These are phyloP conservation scores for Hydrozoanthus gracilis DNA, from an alignment of 92 coral and sea anemone genomes.

Conservation along the genomic window DNA sequence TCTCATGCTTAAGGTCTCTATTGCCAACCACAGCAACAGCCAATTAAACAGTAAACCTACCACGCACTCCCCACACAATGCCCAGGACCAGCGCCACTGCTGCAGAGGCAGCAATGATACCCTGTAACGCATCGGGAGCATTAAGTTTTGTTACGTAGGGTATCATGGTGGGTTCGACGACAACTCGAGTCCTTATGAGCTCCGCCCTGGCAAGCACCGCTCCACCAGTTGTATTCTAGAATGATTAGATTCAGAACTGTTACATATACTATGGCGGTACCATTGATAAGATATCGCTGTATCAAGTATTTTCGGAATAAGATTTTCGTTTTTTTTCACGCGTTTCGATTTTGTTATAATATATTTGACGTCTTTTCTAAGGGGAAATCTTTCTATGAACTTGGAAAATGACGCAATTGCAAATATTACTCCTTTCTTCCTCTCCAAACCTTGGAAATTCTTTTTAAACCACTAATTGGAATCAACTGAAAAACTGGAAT, in stretches of 20 bases:
- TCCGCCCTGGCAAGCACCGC: conserved; percentile 79
- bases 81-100: conserved; percentile 50
- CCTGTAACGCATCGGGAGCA: conserved; percentile 54
- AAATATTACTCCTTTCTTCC: too few relatives aligned
- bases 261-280: background rate
- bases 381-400: too few relatives aligned
- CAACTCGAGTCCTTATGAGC: conserved; percentile 60
- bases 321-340: background rate
- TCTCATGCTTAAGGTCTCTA: too few relatives aligned
- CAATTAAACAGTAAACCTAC: too few relatives aligned
- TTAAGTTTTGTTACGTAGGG: background rate
- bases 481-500: background rate
- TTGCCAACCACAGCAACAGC: background rate
- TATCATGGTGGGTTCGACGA: conserved; percentile 51
- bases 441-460: too few relatives aligned
- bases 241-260: background rate
- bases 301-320: background rate
- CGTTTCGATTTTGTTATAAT: too few relatives aligned
- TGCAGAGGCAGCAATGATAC: conserved; percentile 61
- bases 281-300: too few relatives aligned
- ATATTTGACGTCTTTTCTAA: too few relatives aligned
- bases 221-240: conserved; percentile 66
- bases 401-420: too few relatives aligned
- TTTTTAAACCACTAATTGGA: too few relatives aligned
- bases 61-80: background rate